Evolutionary conservation across 2,113 vertebrate genomes (phyloP).

Genomic region (Motacilla tschutschensis): DNA sequence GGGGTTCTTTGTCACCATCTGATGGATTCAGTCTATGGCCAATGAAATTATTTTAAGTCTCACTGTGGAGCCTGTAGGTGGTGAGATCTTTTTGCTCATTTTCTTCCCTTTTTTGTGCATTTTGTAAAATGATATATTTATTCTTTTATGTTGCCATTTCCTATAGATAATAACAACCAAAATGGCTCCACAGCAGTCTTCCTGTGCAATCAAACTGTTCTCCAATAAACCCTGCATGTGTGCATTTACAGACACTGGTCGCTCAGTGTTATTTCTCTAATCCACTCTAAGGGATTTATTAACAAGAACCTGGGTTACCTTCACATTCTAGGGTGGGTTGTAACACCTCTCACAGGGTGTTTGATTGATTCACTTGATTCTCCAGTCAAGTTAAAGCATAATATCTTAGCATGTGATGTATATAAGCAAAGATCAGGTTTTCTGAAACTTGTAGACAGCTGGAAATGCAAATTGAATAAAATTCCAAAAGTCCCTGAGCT

Average conservation of each 20-base stretch:
- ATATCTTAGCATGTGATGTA: not conserved
- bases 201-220: not conserved
- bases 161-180: not conserved
- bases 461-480: not conserved
- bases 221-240: not conserved
- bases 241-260: not conserved
- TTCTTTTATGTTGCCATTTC: not conserved
- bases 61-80: rapidly evolving
- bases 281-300: not conserved
- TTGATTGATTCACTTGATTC: too few relatives aligned
- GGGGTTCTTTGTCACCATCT: rapidly evolving
- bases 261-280: not conserved
- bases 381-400: not conserved
- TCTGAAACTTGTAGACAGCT: not conserved
- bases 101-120: rapidly evolving
- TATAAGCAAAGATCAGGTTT: not conserved
- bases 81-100: not conserved
- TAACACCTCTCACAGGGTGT: not conserved
- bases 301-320: too few relatives aligned
- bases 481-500: not conserved
- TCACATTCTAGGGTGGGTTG: not conserved
- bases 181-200: not conserved
- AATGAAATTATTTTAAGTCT: not conserved
- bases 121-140: not conserved
- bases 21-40: rapidly evolving